Conservation (phyloP, 2,113 vertebrate species). For the Aegithalos caudatus region DNA sequence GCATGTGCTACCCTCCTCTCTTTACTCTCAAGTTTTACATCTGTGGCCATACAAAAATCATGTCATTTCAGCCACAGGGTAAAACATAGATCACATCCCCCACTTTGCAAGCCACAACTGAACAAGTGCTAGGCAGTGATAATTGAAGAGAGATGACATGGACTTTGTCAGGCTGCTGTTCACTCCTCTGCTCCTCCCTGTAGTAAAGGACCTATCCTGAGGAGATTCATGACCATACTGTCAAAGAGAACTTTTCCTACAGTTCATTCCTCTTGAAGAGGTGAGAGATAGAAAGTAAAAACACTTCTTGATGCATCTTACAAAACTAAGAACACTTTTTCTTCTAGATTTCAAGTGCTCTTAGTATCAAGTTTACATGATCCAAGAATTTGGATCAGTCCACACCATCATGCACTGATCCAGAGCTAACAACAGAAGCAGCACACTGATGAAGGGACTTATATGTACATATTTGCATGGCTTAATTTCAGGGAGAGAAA, state of each 20-base stretch:
- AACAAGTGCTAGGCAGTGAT: neutral
- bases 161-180: neutral
- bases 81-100: neutral
- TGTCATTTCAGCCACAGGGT: neutral
- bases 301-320: neutral
- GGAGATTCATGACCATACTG: neutral
- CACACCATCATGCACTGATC: neutral
- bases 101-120: neutral
- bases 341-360: neutral
- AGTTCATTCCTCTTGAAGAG: neutral
- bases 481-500: neutral
- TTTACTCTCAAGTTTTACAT: neutral
- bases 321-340: neutral
- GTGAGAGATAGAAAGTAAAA: neutral
- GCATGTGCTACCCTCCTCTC: neutral
- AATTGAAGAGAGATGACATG: fast-evolving
- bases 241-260: neutral
- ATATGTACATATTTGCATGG: fast-evolving
- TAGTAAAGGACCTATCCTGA: neutral
- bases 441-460: neutral
- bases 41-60: neutral
- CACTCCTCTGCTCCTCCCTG: neutral
- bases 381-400: neutral
- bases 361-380: neutral
- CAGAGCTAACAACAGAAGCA: neutral